Percentiles rank a stretch among this genome's conserved stretches.
phyloP scores from a whole-genome alignment of 1,140 invertebrate genomes.

The Chrysomallon squamiferum region DNA sequence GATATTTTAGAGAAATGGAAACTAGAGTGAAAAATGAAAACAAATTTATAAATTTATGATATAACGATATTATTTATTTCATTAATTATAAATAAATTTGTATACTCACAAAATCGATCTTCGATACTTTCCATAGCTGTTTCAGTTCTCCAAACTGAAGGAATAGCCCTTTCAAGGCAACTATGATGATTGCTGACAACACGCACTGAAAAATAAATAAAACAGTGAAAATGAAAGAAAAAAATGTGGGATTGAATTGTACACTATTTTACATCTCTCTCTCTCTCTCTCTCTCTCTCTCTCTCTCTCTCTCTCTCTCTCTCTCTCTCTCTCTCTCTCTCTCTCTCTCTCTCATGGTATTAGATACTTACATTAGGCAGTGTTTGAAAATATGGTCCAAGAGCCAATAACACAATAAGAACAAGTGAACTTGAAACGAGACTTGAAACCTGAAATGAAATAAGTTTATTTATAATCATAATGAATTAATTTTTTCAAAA shows the following conservation, averaged over 20 bases:
- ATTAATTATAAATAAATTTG: too few species aligned
- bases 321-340: too few species aligned
- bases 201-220: slow-evolving; percentile 71
- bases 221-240: not conserved
- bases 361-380: slow-evolving; percentile 64
- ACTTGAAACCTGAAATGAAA: slow-evolving; percentile 60
- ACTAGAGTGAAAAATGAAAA: too few species aligned
- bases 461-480: not conserved
- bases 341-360: too few species aligned
- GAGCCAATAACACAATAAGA: slow-evolving; percentile 66
- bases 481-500: not conserved
- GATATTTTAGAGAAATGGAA: too few species aligned
- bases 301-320: too few species aligned
- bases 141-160: slow-evolving; percentile 78
- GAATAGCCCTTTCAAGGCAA: slow-evolving; percentile 90
- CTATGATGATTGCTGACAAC: slow-evolving; percentile 87
- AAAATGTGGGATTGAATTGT: too few species aligned
- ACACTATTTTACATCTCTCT: too few species aligned
- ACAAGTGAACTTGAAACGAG: slow-evolving; percentile 65
- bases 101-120: slow-evolving; percentile 75
- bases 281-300: too few species aligned
- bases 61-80: too few species aligned
- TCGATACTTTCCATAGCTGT: slow-evolving; percentile 79
- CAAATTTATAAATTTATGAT: too few species aligned
- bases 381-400: slow-evolving; percentile 63